A percentile compares a stretch with the other conserved stretches of the same genome.
Evolutionary conservation across 2,888 invertebrate genomes (phyloP).

Genomic region (Drosophila neonasuta): DNA sequence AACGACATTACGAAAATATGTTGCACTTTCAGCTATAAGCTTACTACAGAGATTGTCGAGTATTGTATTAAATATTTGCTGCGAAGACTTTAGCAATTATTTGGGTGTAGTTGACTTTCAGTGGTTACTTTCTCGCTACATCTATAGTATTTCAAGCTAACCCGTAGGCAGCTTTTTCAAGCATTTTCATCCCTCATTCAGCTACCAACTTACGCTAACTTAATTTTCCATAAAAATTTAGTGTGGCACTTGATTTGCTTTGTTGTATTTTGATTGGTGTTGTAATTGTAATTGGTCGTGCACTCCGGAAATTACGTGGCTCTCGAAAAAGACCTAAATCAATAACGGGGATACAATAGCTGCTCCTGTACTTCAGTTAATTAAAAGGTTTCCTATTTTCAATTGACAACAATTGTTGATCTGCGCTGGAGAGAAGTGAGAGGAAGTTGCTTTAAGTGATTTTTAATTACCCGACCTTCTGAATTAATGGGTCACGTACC

Average conservation of each 20-base stretch:
- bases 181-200: background rate
- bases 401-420: slow-evolving; percentile 31
- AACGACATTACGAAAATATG: slow-evolving; percentile 74
- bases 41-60: slow-evolving; percentile 37
- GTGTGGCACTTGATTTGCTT: slow-evolving; percentile 65
- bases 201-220: slow-evolving; percentile 50
- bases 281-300: slow-evolving; percentile 38
- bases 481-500: slow-evolving; percentile 22
- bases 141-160: slow-evolving; percentile 23
- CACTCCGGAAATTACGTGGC: slow-evolving; percentile 71
- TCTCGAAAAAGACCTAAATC: slow-evolving; percentile 8
- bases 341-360: slow-evolving; percentile 59
- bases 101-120: slow-evolving; percentile 23
- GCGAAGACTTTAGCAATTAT: slow-evolving; percentile 34
- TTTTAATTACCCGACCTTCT: slow-evolving; percentile 72
- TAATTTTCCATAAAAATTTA: slow-evolving; percentile 73
- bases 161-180: slow-evolving; percentile 4
- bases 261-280: slow-evolving; percentile 23
- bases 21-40: slow-evolving; percentile 46
- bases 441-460: slow-evolving; percentile 57
- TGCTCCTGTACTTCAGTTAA: slow-evolving; percentile 63
- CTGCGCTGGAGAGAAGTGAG: background rate
- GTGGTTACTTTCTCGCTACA: slow-evolving; percentile 9
- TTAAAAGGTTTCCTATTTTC: slow-evolving; percentile 59
- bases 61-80: background rate